Evolutionary conservation across 1,140 invertebrate species (phyloP), one percentile per base, ranked within the genome.

Genomic region (Cryptotermes secundus): DNA sequence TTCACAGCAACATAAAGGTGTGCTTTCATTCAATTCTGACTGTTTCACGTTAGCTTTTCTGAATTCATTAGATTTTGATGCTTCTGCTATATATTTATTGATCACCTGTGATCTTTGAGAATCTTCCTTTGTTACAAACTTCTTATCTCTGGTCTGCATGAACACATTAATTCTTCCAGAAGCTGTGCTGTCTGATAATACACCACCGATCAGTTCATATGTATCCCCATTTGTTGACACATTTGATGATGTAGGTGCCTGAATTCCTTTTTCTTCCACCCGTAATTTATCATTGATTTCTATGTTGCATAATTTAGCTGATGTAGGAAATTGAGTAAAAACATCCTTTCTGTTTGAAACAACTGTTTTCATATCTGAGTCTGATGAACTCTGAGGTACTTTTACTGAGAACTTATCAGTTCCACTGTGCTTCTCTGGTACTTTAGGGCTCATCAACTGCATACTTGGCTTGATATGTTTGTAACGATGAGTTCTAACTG

Each of bases 1-100:
- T 16, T 82, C 38, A 53, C 81, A 82, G 81, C 81, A 82, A 38
- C 81, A 82, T 59, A 82, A 49, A 9, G 81, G 42, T 22, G 12
- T 82, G 9, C 10, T 45, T 4, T 72, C n/a, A 72, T 72, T 72
- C 31, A 16, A 72, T n/a, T 72, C 14, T 26, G n/a, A 31, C 9
- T 72, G 10, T 31, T 72, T 72, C 59, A 9, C 59, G n/a, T 0
- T 26, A 72, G 59, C 31, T 72, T 72, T 26, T 31, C n/a, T 6
- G 31, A 26, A 72, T 0, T 26, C 59, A 72, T 31, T n/a, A n/a
- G 9, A 72, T 72, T 72, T 14, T 72, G 59, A 72, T 7, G 26
- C 7, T 26, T 31, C 31, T 31, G 2, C 7, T 72, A n/a, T 72
- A 72, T 72, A 14, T 72, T 72, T 31, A 72, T n/a, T n/a, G n/a